These are phyloP conservation scores for Psococerastis gibbosa DNA, from an alignment of 2,888 invertebrate species.

Conservation along the genomic window DNA sequence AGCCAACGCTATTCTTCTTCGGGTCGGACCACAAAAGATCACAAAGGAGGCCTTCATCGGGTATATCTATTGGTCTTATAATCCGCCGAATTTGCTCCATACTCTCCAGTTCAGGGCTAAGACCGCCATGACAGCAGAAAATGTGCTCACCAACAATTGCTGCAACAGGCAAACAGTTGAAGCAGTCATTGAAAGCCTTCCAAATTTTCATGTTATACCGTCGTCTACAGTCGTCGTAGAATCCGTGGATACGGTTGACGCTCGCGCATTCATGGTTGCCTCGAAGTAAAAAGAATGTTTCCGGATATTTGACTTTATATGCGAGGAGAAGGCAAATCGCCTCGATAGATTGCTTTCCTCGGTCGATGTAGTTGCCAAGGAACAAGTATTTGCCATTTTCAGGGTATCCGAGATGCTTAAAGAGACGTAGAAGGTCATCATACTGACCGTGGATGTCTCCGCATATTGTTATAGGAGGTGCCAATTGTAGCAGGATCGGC, in stretches of 20 bases:
- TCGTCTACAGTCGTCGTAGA: constrained; percentile 89
- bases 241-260: constrained; percentile 29
- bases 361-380: constrained; percentile 95
- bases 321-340: no score
- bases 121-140: constrained; percentile 60
- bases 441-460: constrained; percentile 99
- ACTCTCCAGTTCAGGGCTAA: constrained; percentile 80
- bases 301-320: constrained; percentile 98
- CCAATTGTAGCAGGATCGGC: constrained; percentile 92
- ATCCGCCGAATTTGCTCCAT: constrained; percentile 98
- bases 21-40: constrained; percentile 97
- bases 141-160: constrained; percentile 84
- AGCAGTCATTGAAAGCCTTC: constrained; percentile 99
- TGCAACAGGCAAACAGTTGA: constrained; percentile 96
- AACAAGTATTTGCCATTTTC: constrained; percentile 98
- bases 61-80: constrained; percentile 97
- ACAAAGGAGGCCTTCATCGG: constrained; percentile 90
- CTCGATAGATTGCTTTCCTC: constrained; percentile 94
- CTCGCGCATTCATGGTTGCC: no score
- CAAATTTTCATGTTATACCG: constrained; percentile 95
- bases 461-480: constrained; percentile 98
- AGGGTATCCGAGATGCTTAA: constrained; percentile 97
- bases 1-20: constrained; percentile 94
- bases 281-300: constrained; percentile 98
- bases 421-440: constrained; percentile 89